Evolutionary conservation across 2,113 vertebrate genomes (phyloP).

Genomic region (Odocoileus virginianus): DNA sequence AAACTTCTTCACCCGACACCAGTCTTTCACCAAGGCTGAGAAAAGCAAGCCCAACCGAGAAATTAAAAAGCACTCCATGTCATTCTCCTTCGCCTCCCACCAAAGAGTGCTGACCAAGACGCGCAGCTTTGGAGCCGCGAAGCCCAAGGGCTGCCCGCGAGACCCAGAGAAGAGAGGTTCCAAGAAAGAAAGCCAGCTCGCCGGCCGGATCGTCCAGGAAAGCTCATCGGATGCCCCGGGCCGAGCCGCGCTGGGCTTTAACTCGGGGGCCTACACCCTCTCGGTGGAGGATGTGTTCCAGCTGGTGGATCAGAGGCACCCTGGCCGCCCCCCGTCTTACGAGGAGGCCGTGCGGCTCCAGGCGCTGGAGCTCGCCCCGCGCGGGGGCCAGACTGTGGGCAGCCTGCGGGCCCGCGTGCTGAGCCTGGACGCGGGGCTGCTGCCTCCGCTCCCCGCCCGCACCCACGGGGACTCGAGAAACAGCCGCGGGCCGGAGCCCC

Average conservation of each 20-base stretch:
- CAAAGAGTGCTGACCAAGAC: conserved; percentile 81
- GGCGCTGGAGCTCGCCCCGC: conserved; percentile 38
- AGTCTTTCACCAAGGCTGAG: conserved; percentile 75
- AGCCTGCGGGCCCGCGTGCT: conserved; percentile 77
- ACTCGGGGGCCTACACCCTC: conserved; percentile 72
- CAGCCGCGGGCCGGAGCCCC: neutral
- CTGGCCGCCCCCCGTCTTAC: conserved; percentile 89
- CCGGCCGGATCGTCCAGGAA: conserved; percentile 85
- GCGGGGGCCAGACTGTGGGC: conserved; percentile 84
- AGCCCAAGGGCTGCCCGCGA: conserved; percentile 62
- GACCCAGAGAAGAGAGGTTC: conserved; percentile 79
- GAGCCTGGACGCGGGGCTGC: conserved; percentile 68
- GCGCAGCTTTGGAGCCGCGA: conserved; percentile 78
- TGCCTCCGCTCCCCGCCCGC: neutral
- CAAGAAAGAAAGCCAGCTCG: conserved; percentile 84
- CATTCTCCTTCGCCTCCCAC: conserved; percentile 81
- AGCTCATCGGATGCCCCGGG: conserved; percentile 70
- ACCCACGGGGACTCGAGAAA: neutral
- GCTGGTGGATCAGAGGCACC: conserved; percentile 82
- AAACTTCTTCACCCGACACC: conserved; percentile 74
- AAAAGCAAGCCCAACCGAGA: conserved; percentile 68
- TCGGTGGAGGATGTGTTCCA: conserved; percentile 89
- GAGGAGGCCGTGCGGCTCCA: conserved; percentile 83
- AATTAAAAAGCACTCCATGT: conserved; percentile 85
- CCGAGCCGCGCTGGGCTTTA: neutral